Evolutionary conservation across 1,140 invertebrate genomes (phyloP).

Genomic region (Prorops nasuta): DNA sequence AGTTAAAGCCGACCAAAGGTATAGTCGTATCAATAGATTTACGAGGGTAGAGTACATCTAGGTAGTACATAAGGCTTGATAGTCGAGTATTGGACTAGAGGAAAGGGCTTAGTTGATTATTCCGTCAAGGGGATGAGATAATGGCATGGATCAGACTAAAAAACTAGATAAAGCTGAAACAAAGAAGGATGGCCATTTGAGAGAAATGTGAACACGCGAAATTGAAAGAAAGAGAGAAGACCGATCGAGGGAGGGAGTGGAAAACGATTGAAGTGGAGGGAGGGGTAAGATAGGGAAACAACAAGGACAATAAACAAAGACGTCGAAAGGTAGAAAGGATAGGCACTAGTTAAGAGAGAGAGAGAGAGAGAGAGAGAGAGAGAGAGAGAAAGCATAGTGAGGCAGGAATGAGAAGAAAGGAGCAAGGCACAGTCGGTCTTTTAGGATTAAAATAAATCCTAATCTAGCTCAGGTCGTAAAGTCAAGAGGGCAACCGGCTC

Average conservation of each 20-base stretch:
- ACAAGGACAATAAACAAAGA: no score
- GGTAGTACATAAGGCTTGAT: slow-evolving; percentile 15
- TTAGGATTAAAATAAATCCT: slow-evolving; percentile 44
- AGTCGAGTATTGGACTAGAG: slow-evolving; percentile 2
- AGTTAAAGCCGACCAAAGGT: no score
- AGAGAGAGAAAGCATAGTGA: no score
- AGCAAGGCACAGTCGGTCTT: slow-evolving; percentile 16
- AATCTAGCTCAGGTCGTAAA: slow-evolving; percentile 35
- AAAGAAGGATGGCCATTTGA: no score
- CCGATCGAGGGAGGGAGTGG: not conserved
- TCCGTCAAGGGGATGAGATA: no score
- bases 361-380: no score
- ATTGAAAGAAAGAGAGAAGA: no score
- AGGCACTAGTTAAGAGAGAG: no score
- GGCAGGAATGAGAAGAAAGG: not conserved
- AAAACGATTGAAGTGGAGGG: not conserved
- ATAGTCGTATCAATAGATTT: slow-evolving; percentile 33
- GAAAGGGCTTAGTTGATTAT: not conserved
- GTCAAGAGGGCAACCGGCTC: slow-evolving; percentile 26
- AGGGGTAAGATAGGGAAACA: not conserved
- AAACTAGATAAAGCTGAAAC: no score
- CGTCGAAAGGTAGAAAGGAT: no score
- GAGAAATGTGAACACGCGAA: no score
- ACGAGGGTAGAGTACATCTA: slow-evolving; percentile 16
- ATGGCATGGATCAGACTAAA: no score